Percentiles rank a stretch among this genome's conserved stretches.
Evolutionary conservation across 2,113 vertebrate genomes (phyloP).

Genomic region (Nothoprocta pentlandii): DNA sequence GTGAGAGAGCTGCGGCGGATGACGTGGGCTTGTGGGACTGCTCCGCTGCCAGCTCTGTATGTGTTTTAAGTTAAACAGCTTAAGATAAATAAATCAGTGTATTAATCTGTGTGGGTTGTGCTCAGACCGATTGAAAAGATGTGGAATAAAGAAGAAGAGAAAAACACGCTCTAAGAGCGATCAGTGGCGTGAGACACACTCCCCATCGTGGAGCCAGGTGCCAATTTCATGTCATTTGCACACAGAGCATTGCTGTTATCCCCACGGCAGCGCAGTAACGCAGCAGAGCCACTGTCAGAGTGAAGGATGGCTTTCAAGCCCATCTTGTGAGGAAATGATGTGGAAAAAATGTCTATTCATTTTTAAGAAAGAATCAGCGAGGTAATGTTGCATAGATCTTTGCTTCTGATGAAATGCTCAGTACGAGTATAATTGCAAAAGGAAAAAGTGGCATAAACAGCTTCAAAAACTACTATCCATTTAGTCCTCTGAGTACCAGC

Average conservation of each 20-base stretch:
- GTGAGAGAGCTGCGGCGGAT: slow-evolving; percentile 34
- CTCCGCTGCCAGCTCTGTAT: slow-evolving; percentile 41
- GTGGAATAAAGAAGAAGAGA: slow-evolving; percentile 5
- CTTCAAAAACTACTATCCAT: background rate
- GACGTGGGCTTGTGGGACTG: background rate
- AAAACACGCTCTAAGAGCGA: background rate
- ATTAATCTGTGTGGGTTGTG: slow-evolving; percentile 35
- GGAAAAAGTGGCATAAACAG: background rate
- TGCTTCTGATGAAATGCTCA: background rate
- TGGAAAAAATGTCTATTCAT: background rate
- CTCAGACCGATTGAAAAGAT: slow-evolving; percentile 22
- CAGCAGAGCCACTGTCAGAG: background rate
- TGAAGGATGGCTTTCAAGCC: background rate
- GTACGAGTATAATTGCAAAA: background rate
- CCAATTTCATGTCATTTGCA: background rate
- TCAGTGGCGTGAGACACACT: background rate
- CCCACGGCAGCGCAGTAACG: background rate
- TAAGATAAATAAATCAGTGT: slow-evolving; percentile 50
- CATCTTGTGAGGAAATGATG: background rate
- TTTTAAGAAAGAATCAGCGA: background rate
- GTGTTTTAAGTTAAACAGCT: slow-evolving; percentile 28
- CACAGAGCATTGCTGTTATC: background rate
- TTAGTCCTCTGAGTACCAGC: background rate
- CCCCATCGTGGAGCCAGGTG: background rate
- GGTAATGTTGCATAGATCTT: background rate